These are phyloP conservation scores for Probosciger aterrimus DNA, from an alignment of 2,113 vertebrate species.

Conservation along the genomic window DNA sequence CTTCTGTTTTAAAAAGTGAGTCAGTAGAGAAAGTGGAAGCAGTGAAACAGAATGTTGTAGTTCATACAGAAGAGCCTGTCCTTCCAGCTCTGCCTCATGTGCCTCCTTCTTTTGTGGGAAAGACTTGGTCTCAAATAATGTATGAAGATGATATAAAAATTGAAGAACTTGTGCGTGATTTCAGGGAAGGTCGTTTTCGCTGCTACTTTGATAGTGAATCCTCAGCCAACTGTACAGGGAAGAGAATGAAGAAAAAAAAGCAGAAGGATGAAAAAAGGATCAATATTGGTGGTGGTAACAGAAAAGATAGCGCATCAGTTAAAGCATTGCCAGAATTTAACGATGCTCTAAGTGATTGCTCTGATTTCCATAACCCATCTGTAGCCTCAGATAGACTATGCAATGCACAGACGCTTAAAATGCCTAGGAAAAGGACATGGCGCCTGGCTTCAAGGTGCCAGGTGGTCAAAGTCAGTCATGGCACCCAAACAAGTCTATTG, in stretches of 20 bases:
- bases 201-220: conserved; percentile 86
- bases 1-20: conserved; percentile 63
- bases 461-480: conserved; percentile 84
- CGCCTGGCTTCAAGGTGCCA: conserved; percentile 84
- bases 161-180: conserved; percentile 81
- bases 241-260: conserved; percentile 55
- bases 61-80: conserved; percentile 70
- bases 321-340: conserved; percentile 66
- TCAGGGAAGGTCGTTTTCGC: conserved; percentile 78
- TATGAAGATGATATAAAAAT: conserved; percentile 86
- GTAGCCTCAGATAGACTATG: conserved; percentile 42
- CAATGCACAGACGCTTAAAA: conserved; percentile 42
- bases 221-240: conserved; percentile 68
- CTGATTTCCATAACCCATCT: conserved; percentile 41
- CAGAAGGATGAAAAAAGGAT: conserved; percentile 1
- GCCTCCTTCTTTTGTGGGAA: conserved; percentile 86
- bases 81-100: conserved; percentile 81
- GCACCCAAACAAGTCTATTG: conserved; percentile 80
- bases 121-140: conserved; percentile 86
- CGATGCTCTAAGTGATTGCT: conserved; percentile 14
- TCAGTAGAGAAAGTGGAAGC: background rate
- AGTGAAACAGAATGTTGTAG: background rate
- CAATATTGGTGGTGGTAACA: background rate
- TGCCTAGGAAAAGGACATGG: conserved; percentile 66
- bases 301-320: background rate